Conservation (phyloP, 2,797 vertebrate genomes). For the Lithobates pipiens region DNA sequence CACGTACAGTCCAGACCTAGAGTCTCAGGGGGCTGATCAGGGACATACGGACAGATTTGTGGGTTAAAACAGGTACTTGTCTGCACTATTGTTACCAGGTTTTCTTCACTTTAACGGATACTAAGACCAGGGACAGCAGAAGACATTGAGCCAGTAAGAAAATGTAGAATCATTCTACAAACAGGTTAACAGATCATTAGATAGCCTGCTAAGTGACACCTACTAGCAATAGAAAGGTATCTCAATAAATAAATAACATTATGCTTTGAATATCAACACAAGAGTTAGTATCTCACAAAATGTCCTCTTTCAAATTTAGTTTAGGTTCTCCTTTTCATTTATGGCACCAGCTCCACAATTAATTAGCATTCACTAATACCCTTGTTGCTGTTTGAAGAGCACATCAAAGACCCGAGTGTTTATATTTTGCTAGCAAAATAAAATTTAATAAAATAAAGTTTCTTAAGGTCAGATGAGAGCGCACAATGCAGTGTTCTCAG, state of each 20-base stretch:
- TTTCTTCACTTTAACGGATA: too few relatives aligned
- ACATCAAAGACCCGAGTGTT: conserved; percentile 4
- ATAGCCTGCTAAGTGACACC: not conserved
- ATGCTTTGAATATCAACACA: not conserved
- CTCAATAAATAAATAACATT: not conserved
- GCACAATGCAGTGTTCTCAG: conserved; percentile 47
- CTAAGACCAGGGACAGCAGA: too few relatives aligned
- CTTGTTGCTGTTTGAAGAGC: not conserved
- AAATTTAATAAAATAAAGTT: conserved; percentile 13
- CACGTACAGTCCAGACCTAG: not conserved
- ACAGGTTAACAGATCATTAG: too few relatives aligned
- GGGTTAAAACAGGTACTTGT: too few relatives aligned
- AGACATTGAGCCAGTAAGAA: too few relatives aligned
- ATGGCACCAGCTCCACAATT: not conserved
- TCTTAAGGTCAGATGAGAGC: conserved; percentile 48
- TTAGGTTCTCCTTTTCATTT: not conserved
- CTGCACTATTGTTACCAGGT: too few relatives aligned
- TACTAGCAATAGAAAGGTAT: not conserved
- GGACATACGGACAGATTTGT: not conserved
- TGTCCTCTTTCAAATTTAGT: not conserved
- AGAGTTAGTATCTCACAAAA: not conserved
- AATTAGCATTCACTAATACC: conserved; percentile 1
- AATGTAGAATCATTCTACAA: not conserved
- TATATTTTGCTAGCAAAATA: conserved; percentile 6
- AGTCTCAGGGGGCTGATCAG: not conserved